Percentiles rank a stretch among this genome's conserved stretches.
Evolutionary conservation across 1,140 invertebrate genomes (phyloP).

Genomic region (Sminthurides bifidus): DNA sequence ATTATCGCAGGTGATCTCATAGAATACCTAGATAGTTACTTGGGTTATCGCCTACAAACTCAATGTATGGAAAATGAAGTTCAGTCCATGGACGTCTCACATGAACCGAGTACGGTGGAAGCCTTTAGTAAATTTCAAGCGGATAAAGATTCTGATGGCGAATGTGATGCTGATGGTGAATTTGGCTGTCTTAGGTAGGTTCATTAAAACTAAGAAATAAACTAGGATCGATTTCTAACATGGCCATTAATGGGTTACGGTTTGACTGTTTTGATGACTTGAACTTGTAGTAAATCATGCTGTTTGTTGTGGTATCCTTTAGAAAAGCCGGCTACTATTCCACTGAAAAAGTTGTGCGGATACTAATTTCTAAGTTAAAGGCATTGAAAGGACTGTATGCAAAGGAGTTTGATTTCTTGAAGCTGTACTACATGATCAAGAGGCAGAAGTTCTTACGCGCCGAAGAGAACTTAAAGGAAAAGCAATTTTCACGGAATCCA

Average conservation of each 20-base stretch:
- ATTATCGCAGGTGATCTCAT: no score
- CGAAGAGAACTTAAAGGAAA: not conserved
- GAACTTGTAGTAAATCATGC: not conserved
- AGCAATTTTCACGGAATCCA: not conserved
- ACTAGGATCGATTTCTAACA: no score
- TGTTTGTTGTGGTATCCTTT: not conserved
- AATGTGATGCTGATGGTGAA: not conserved
- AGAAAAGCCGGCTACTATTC: conserved; percentile 9
- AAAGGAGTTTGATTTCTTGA: conserved; percentile 7
- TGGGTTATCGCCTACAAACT: conserved; percentile 3
- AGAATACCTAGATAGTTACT: not conserved
- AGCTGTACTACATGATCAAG: conserved; percentile 3
- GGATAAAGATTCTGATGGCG: conserved; percentile 7
- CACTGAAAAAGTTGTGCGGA: conserved; percentile 7
- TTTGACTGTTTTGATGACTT: no score
- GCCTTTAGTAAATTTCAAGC: not conserved
- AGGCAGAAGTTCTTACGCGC: not conserved
- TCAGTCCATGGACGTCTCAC: not conserved
- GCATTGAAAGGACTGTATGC: not conserved
- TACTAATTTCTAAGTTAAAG: not conserved
- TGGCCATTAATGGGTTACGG: no score
- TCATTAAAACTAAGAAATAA: not conserved
- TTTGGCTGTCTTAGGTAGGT: conserved; percentile 5
- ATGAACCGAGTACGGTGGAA: not conserved
- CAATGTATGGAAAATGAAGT: conserved; percentile 9